Percentiles rank a stretch among this genome's conserved stretches.
These are phyloP conservation scores for Symphodus melops DNA, from an alignment of 2,113 vertebrate species.

Conservation along the genomic window DNA sequence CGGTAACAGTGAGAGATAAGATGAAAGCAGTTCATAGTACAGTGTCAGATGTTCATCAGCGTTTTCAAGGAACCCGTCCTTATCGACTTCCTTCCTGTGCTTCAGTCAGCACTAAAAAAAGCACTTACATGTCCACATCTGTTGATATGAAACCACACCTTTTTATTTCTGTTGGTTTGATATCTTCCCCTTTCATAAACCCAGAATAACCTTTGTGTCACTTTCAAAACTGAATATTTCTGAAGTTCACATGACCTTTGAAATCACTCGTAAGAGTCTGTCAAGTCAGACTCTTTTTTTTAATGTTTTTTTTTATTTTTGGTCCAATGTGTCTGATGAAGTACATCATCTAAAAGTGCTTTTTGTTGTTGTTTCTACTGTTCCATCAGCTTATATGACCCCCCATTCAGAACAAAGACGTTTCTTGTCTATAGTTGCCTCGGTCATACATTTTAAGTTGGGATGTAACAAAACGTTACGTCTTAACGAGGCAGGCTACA, in stretches of 20 bases:
- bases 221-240: background rate
- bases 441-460: too few relatives aligned
- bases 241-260: background rate
- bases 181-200: background rate
- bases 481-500: too few relatives aligned
- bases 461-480: too few relatives aligned
- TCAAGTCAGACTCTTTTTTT: too few relatives aligned
- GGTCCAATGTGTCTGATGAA: too few relatives aligned
- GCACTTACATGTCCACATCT: background rate
- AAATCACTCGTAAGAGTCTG: background rate
- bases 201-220: background rate
- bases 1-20: background rate
- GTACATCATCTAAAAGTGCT: too few relatives aligned
- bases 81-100: slow-evolving; percentile 11
- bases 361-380: too few relatives aligned
- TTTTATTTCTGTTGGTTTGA: background rate
- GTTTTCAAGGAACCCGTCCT: background rate
- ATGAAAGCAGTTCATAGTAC: slow-evolving; percentile 17
- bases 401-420: too few relatives aligned
- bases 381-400: too few relatives aligned
- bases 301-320: too few relatives aligned
- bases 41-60: background rate
- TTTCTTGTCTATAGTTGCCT: too few relatives aligned
- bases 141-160: background rate
- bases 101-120: background rate